phyloP scores from a whole-genome alignment of 2,797 vertebrate species.

The Scolopax rusticola region DNA sequence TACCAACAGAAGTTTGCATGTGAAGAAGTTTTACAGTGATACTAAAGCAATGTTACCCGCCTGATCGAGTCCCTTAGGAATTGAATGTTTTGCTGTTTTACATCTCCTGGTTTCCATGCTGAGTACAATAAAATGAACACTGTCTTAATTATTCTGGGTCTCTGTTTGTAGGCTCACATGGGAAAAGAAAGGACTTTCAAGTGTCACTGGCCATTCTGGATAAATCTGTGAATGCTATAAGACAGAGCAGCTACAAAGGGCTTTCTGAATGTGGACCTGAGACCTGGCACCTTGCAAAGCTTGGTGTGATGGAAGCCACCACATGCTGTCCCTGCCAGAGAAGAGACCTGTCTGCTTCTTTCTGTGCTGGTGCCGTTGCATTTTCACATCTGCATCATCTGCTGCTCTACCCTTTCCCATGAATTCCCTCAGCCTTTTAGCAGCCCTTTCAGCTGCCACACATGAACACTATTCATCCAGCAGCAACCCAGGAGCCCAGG shows the following conservation, averaged over 20 bases:
- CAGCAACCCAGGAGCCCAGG: neutral
- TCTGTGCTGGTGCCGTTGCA: neutral
- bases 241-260: rapidly evolving
- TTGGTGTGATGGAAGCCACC: neutral
- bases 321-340: rapidly evolving
- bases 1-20: slow-evolving; percentile 52
- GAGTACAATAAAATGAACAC: slow-evolving; percentile 67
- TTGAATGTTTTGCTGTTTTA: slow-evolving; percentile 71
- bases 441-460: neutral
- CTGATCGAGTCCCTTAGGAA: slow-evolving; percentile 26
- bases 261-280: neutral
- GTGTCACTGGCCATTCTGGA: neutral
- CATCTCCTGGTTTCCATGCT: slow-evolving; percentile 70
- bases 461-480: neutral
- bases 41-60: slow-evolving; percentile 45
- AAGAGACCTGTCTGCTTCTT: neutral
- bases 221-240: neutral
- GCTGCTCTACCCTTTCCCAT: neutral
- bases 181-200: neutral
- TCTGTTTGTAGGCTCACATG: slow-evolving; percentile 32
- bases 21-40: slow-evolving; percentile 53
- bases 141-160: slow-evolving; percentile 58
- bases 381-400: no score
- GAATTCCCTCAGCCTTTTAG: neutral
- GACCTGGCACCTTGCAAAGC: neutral